phyloP scores from a whole-genome alignment of 2,797 vertebrate species.

The Pipistrellus pipistrellus region DNA sequence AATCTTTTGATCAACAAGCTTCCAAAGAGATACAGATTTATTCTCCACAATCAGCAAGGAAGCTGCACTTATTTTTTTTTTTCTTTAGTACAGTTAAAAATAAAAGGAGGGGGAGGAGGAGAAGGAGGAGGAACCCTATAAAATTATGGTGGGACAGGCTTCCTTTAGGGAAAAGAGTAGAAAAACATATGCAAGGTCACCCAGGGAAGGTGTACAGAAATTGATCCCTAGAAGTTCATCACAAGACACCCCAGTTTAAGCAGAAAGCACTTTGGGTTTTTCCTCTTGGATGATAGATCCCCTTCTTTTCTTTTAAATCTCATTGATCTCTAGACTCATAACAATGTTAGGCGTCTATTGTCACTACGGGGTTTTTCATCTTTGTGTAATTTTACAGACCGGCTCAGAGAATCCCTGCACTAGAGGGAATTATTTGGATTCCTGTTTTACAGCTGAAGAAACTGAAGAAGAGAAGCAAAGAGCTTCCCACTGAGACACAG shows the following conservation, averaged over 20 bases:
- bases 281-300: background rate
- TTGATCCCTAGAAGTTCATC: background rate
- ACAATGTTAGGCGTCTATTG: background rate
- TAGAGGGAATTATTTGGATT: constrained; percentile 58
- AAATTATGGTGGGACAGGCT: background rate
- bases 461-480: constrained; percentile 66
- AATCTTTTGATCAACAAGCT: constrained; percentile 71
- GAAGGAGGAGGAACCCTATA: background rate
- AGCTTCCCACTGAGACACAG: constrained; percentile 69
- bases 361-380: constrained; percentile 16
- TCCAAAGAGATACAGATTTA: constrained; percentile 72
- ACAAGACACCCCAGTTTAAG: background rate
- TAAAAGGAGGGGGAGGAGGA: background rate
- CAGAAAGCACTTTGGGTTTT: background rate
- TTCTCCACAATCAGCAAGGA: constrained; percentile 43
- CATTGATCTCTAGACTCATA: constrained; percentile 13
- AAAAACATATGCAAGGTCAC: constrained; percentile 16
- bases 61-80: background rate
- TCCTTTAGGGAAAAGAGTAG: constrained; percentile 14
- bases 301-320: background rate
- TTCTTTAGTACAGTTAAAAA: constrained; percentile 25
- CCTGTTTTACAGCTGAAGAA: constrained; percentile 67
- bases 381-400: constrained; percentile 45
- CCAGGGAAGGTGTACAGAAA: background rate
- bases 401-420: constrained; percentile 52